Percentiles rank a stretch among this genome's conserved stretches.
phyloP scores from a whole-genome alignment of 2,888 invertebrate genomes.

The Coelinius sp. region DNA sequence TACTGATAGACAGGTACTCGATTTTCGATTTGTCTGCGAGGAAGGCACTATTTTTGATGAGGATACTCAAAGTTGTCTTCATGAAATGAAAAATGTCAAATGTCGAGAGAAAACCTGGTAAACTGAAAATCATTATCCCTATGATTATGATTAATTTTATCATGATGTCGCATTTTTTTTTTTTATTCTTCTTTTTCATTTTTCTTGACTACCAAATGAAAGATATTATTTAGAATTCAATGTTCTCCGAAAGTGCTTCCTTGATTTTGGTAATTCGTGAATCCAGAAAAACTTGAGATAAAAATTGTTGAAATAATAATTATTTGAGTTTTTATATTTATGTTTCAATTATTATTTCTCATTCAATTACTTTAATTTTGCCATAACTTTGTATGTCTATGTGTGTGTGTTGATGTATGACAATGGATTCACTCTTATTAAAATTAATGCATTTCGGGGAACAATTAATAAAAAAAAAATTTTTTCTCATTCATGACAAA shows the following conservation, averaged over 20 bases:
- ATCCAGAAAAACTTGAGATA: conserved; percentile 54
- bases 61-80: conserved; percentile 72
- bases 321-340: conserved; percentile 37
- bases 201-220: conserved; percentile 19
- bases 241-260: conserved; percentile 39
- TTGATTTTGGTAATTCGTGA: conserved; percentile 68
- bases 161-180: neutral
- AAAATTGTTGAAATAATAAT: conserved; percentile 18
- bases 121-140: conserved; percentile 36
- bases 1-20: conserved; percentile 73
- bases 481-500: neutral
- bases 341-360: conserved; percentile 37
- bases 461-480: neutral
- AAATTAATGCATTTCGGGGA: conserved; percentile 59
- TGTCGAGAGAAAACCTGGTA: conserved; percentile 62
- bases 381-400: conserved; percentile 61
- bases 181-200: conserved; percentile 11
- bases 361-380: conserved; percentile 51
- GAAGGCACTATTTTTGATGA: conserved; percentile 74
- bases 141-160: neutral
- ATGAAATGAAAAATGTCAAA: conserved; percentile 57
- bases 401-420: conserved; percentile 37
- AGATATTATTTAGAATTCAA: neutral
- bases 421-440: conserved; percentile 68
- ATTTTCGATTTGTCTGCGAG: conserved; percentile 76